phyloP scores from a whole-genome alignment of 2,797 vertebrate species.

The Avahi laniger region DNA sequence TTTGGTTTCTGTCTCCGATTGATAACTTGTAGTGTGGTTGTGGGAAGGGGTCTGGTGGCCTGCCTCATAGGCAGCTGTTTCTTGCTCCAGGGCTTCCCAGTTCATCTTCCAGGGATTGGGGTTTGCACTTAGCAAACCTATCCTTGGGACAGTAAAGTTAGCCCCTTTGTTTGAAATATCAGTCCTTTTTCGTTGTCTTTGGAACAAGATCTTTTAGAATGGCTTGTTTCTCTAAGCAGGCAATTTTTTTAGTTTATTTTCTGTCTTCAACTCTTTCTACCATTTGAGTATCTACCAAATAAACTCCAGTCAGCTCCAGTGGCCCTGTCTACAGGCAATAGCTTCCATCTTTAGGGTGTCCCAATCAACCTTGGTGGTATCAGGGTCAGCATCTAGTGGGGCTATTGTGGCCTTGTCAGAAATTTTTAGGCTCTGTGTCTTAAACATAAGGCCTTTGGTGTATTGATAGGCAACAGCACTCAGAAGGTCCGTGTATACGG shows the following conservation, averaged over 20 bases:
- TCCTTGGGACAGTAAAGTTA: background rate
- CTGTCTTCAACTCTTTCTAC: background rate
- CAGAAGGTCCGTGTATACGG: background rate
- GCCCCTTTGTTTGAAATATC: background rate
- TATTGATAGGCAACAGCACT: background rate
- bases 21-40: background rate
- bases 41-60: background rate
- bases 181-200: background rate
- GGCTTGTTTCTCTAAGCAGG: background rate
- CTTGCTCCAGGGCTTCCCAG: background rate
- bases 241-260: background rate
- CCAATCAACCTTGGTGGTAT: background rate
- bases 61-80: background rate
- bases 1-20: no score
- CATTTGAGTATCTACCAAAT: background rate
- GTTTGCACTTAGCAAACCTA: background rate
- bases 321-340: background rate
- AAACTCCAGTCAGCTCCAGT: background rate
- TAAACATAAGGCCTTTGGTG: background rate
- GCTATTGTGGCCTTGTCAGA: background rate
- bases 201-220: background rate
- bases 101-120: background rate
- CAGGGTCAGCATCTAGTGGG: background rate
- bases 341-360: background rate
- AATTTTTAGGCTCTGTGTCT: background rate